A percentile compares a stretch with the other conserved stretches of the same genome.
Conservation (phyloP, 2,113 vertebrate species). For the Forbesichthys agassizii region DNA sequence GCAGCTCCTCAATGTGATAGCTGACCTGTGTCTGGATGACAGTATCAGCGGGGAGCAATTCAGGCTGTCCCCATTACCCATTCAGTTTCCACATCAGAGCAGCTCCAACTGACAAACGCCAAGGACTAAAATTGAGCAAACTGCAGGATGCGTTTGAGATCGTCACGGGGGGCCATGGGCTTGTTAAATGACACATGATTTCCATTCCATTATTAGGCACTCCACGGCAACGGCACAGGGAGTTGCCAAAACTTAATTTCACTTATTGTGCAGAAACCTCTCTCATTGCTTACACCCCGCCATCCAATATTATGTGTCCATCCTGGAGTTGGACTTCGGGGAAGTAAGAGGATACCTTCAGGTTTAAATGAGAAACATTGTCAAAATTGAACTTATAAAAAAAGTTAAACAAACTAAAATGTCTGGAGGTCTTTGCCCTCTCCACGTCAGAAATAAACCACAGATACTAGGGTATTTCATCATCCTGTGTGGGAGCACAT, state of each 20-base stretch:
- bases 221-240: constrained; percentile 27
- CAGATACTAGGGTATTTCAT: no score
- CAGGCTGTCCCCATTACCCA: constrained; percentile 5
- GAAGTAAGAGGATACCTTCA: no score
- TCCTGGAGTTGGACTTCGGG: not conserved
- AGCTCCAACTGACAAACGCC: constrained; percentile 14
- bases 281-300: not conserved
- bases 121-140: not conserved
- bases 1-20: constrained; percentile 10
- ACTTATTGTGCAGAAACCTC: not conserved
- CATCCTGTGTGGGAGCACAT: not conserved
- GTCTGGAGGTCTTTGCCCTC: no score
- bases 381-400: not conserved
- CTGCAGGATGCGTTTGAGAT: constrained; percentile 19
- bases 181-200: constrained; percentile 33
- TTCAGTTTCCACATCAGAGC: constrained; percentile 49
- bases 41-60: constrained; percentile 32
- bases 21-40: constrained; percentile 55
- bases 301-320: not conserved
- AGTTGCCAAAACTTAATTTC: constrained; percentile 29
- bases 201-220: constrained; percentile 24
- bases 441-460: no score
- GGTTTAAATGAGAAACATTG: no score
- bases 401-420: not conserved
- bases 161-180: constrained; percentile 24